Evolutionary conservation across 2,888 invertebrate species (phyloP).

Genomic region (Thelaira solivaga): DNA sequence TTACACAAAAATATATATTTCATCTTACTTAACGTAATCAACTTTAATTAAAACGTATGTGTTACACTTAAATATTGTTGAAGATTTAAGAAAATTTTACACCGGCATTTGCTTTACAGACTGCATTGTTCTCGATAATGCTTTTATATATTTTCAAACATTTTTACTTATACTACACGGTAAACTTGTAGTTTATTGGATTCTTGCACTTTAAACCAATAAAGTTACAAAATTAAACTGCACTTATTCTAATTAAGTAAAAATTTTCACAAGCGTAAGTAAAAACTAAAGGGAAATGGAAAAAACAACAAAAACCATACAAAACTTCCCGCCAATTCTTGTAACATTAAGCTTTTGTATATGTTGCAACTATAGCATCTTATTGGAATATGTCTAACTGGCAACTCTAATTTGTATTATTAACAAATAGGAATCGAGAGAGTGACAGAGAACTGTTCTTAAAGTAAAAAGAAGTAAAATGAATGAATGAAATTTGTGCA

Average conservation of each 20-base stretch:
- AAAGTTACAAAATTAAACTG: not conserved
- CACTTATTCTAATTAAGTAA: not conserved
- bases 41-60: too few species aligned
- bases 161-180: too few species aligned
- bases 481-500: conserved; percentile 55
- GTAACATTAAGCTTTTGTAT: conserved; percentile 20
- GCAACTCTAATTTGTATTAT: conserved; percentile 2
- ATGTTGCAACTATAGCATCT: not conserved
- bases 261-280: not conserved
- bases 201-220: too few species aligned
- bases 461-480: conserved; percentile 16
- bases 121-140: too few species aligned
- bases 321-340: conserved; percentile 2
- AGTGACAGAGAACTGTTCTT: conserved; percentile 28
- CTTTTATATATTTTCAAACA: too few species aligned
- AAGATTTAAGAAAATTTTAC: too few species aligned
- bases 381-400: not conserved
- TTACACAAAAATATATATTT: too few species aligned
- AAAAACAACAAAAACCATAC: not conserved
- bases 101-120: too few species aligned
- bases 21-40: too few species aligned
- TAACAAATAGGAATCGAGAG: conserved; percentile 12
- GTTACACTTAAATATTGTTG: too few species aligned
- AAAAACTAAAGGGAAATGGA: conserved; percentile 1
- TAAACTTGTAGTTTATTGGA: too few species aligned